phyloP scores from a whole-genome alignment of 2,888 invertebrate genomes.

The Caenorhabditis sp. region DNA sequence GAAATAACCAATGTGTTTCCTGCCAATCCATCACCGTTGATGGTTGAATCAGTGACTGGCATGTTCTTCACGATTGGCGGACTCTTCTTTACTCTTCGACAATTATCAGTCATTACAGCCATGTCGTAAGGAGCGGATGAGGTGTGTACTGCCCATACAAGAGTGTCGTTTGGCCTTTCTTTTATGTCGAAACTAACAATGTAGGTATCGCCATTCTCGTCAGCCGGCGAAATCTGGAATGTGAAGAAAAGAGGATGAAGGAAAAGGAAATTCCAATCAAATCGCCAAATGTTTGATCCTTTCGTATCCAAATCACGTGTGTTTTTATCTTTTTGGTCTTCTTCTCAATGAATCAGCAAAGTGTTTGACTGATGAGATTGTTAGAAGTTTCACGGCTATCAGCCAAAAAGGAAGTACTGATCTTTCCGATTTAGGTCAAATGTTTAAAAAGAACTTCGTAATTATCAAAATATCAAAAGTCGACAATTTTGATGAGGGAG shows the following conservation, averaged over 20 bases:
- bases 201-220: slow-evolving; percentile 61
- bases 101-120: slow-evolving; percentile 71
- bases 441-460: neutral
- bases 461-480: neutral
- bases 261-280: neutral
- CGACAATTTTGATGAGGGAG: slow-evolving; percentile 16
- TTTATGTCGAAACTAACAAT: slow-evolving; percentile 65
- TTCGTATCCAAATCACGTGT: slow-evolving; percentile 42
- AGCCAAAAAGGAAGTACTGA: slow-evolving; percentile 14
- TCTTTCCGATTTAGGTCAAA: slow-evolving; percentile 24
- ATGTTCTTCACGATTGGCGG: slow-evolving; percentile 64
- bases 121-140: slow-evolving; percentile 69
- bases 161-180: slow-evolving; percentile 55
- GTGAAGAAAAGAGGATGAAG: neutral
- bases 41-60: slow-evolving; percentile 60
- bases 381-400: slow-evolving; percentile 26
- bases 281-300: slow-evolving; percentile 1
- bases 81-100: slow-evolving; percentile 65
- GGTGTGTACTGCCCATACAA: slow-evolving; percentile 63
- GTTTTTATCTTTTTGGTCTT: slow-evolving; percentile 33
- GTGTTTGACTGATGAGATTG: slow-evolving; percentile 35
- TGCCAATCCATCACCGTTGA: slow-evolving; percentile 55
- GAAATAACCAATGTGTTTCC: slow-evolving; percentile 68
- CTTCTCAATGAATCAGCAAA: slow-evolving; percentile 6
- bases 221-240: slow-evolving; percentile 60